Evolutionary conservation across 2,113 vertebrate genomes (phyloP).

Genomic region (Orycteropus afer): DNA sequence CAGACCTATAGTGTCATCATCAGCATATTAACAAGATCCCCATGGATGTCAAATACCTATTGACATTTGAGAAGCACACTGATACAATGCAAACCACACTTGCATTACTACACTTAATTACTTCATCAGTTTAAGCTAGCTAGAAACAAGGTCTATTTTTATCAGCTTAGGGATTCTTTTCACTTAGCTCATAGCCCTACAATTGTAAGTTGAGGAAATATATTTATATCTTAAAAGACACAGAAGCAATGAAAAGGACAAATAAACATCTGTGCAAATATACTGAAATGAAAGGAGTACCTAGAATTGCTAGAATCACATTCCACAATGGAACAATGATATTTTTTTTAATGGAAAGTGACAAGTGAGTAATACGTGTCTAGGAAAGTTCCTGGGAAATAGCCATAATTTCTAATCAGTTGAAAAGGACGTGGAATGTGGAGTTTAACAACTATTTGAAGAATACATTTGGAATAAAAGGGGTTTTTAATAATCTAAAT

Average conservation of each 20-base stretch:
- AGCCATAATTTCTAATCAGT: background rate
- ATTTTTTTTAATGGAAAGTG: background rate
- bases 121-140: background rate
- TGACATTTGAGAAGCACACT: background rate
- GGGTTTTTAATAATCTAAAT: background rate
- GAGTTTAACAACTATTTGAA: background rate
- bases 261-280: background rate
- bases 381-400: background rate
- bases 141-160: background rate
- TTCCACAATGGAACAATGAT: background rate
- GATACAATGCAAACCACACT: too few species aligned
- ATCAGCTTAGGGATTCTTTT: background rate
- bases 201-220: background rate
- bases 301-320: background rate
- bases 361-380: background rate
- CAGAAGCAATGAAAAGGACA: background rate
- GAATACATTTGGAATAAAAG: background rate
- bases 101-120: background rate
- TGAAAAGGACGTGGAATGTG: background rate
- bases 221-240: background rate
- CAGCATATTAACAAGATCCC: background rate
- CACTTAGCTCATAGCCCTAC: background rate
- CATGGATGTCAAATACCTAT: background rate
- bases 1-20: background rate
- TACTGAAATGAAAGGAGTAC: background rate